Base-by-base conservation (phyloP, 2,888 invertebrate species). In the Selenia dentaria region DNA sequence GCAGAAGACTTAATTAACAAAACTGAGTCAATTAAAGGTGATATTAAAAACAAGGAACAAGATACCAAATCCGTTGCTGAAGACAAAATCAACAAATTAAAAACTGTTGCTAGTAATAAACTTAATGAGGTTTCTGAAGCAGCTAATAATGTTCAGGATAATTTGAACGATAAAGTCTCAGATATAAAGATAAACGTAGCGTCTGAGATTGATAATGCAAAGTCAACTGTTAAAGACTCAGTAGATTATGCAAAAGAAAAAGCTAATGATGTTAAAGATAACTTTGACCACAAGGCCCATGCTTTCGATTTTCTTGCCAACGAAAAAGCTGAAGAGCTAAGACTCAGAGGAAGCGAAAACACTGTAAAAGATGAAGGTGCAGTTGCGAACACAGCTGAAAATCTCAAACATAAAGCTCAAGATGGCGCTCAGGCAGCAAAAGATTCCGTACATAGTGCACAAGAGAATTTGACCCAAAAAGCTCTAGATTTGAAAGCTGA, bases 271-370 rank as follows among this genome's bases (percentile, higher is more conserved):
- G 62, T 86, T 60, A 74, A 77, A 63, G 63, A 82, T 65, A 60
- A 79, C 59, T 13, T 83, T 57, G 62, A 73, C 54, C 62, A 88
- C 70, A 76, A 92, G 82, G 70, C 89, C 54, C 62, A 78, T 73
- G 73, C 71, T 38, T 44, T 84, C n/a, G 79, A 87, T 55, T 85
- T 87, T 44, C 74, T 79, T 32, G 81, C 85, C 3, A 73, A 64
- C 59, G 87, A 88, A 70, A 72, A 75, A 48, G 83, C 79, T 28
- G 85, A 87, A 63, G 74, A 83, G 53, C 48, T 83, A 3, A 80
- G 66, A 62, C 51, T 71, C 2, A 64, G 70, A 54, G 76, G 78
- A n/a, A 58, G 71, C 8, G 73, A 83, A 14, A 62, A 72, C 50
- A 33, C 74, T 12, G 45, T 51, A 1, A 63, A 86, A 69, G 52